Base-by-base conservation (phyloP, 2,888 invertebrate genomes). In the Cephus runcator region DNA sequence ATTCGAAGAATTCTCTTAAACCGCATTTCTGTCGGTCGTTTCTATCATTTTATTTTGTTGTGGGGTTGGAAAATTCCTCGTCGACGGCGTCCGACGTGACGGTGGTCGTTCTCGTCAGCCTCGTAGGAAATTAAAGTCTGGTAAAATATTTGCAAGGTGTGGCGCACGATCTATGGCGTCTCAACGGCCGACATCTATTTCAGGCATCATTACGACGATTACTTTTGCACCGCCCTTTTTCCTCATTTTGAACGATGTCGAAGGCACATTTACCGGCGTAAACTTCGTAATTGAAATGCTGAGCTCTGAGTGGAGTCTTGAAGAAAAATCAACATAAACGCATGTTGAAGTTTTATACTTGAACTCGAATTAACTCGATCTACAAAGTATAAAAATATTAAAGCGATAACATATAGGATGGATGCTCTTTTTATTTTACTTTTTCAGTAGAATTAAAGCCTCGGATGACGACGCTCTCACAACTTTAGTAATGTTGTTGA, bases 181-280 rank as follows among this genome's bases (percentile, higher is more conserved):
- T 75, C 33, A 73, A 34, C 34, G 77, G 69, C 73, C 34, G 23
- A 35, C 77, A 56, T 81, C 82, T 82, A 82, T 83, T 83, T 83
- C 79, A 78, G 76, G 78, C 79, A 35, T 79, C 76, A 79, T 82
- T 81, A 81, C 77, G 76, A 56, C 80, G 79, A 82, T 83, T 80
- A 81, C 81, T 56, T 56, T 56, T 23, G 9, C 56, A 56, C 56
- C 56, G 56, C 56, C 56, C 56, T 56, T 56, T 56, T 56, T 23
- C 6, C 56, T 56, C 56, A 56, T 56, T 56, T 56, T 15, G 6
- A 56, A 56, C 56, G 56, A 9, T 56, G 56, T 56, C 56, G 6
- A 56, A 56, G 56, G 56, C 56, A 23, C 56, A 9, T 56, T 56
- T 56, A 23, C 23, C 56, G 56, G 9, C 23, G 23, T 56, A 23